Evolutionary conservation across 2,113 vertebrate species (phyloP).

Genomic region (Psittacula cyanocephala): DNA sequence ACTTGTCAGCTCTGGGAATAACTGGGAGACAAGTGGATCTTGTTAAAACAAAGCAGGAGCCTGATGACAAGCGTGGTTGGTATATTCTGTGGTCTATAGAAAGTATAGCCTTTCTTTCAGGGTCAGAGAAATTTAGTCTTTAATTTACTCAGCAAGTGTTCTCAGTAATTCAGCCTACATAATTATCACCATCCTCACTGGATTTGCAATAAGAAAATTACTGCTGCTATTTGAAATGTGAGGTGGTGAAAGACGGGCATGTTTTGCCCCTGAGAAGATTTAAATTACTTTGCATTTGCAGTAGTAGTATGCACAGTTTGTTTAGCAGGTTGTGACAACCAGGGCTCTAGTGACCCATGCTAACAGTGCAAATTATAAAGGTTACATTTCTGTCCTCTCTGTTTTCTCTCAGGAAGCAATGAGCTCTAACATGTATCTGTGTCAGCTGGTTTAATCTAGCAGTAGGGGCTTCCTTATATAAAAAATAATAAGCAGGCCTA

Average conservation of each 20-base stretch:
- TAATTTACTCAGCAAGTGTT: background rate
- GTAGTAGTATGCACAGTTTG: background rate
- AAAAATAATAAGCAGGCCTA: background rate
- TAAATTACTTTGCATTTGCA: background rate
- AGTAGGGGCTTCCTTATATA: background rate
- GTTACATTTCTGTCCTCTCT: background rate
- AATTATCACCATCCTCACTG: background rate
- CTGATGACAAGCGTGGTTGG: slow-evolving; percentile 92
- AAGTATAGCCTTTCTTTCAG: background rate
- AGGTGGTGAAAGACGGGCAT: background rate
- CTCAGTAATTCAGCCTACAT: background rate
- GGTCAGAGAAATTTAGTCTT: background rate
- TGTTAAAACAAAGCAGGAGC: slow-evolving; percentile 88
- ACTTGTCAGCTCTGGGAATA: slow-evolving; percentile 86
- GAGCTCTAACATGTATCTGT: background rate
- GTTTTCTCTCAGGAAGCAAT: background rate
- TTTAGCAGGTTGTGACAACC: background rate
- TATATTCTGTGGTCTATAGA: background rate
- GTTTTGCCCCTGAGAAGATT: background rate
- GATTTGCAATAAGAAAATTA: background rate
- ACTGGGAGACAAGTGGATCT: slow-evolving; percentile 93
- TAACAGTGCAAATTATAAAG: background rate
- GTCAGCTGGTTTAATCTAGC: background rate
- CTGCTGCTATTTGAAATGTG: background rate
- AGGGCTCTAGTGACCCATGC: background rate